phyloP scores from a whole-genome alignment of 64 coral and sea anemone species.

The Montipora cactus region DNA sequence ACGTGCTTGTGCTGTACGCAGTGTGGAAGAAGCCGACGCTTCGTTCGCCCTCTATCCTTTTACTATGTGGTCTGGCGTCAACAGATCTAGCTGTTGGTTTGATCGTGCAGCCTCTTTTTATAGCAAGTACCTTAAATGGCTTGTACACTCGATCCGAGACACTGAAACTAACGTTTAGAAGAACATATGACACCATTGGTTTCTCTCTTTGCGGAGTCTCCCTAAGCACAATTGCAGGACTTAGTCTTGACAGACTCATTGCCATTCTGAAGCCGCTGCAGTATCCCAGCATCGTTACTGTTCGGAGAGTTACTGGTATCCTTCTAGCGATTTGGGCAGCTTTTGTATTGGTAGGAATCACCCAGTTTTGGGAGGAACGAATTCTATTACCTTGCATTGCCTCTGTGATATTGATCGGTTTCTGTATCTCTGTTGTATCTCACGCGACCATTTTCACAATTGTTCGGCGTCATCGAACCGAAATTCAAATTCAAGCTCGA shows the following conservation, averaged over 20 bases:
- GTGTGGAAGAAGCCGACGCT: slow-evolving; percentile 14
- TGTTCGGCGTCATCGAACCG: background rate
- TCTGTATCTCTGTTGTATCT: background rate
- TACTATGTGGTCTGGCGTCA: background rate
- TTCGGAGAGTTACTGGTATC: background rate
- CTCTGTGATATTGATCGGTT: background rate
- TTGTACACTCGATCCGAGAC: background rate
- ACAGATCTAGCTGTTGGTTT: slow-evolving; percentile 9
- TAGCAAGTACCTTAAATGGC: background rate
- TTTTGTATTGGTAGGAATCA: background rate
- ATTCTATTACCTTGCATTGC: background rate
- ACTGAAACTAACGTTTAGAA: background rate
- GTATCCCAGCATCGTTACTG: background rate
- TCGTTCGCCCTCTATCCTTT: background rate
- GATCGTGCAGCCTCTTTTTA: slow-evolving; percentile 10
- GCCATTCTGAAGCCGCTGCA: slow-evolving; percentile 2
- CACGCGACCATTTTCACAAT: slow-evolving; percentile 7
- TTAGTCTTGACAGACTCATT: slow-evolving; percentile 2
- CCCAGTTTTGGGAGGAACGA: background rate
- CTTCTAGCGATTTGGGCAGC: background rate
- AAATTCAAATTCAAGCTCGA: background rate
- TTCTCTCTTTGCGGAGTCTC: slow-evolving; percentile 18
- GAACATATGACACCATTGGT: background rate
- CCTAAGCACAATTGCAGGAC: slow-evolving; percentile 7
- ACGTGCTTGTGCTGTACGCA: background rate